These are phyloP conservation scores for Helicoverpa armigera DNA, from an alignment of 1,140 invertebrate species.

Conservation along the genomic window DNA sequence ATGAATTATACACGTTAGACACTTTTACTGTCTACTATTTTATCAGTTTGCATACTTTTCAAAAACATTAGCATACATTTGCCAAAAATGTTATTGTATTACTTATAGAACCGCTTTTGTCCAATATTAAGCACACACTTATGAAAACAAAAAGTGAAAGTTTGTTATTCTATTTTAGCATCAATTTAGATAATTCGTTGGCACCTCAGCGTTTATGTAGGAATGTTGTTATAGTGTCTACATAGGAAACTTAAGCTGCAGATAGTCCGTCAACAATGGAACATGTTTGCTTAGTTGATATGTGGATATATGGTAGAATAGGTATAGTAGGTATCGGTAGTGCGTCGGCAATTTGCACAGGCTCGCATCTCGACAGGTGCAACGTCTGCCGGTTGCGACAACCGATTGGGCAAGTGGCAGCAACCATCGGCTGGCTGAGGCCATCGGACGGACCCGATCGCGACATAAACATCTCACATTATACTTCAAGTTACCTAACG, in stretches of 20 bases:
- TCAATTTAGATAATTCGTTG: slow-evolving; percentile 46
- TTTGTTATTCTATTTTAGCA: slow-evolving; percentile 54
- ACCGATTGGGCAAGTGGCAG: slow-evolving; percentile 79
- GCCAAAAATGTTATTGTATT: slow-evolving; percentile 47
- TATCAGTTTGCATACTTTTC: slow-evolving; percentile 54
- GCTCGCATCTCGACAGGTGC: slow-evolving; percentile 78
- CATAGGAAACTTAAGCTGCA: not conserved
- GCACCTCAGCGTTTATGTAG: slow-evolving; percentile 13
- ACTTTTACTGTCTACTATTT: not conserved
- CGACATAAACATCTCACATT: slow-evolving; percentile 82
- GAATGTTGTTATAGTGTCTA: slow-evolving; percentile 19
- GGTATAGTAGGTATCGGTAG: slow-evolving; percentile 52
- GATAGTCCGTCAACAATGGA: not conserved
- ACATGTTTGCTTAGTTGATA: not conserved
- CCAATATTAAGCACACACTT: slow-evolving; percentile 43
- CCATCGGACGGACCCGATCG: slow-evolving; percentile 78
- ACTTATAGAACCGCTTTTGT: slow-evolving; percentile 63
- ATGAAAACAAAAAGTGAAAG: slow-evolving; percentile 64
- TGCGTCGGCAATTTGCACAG: slow-evolving; percentile 73
- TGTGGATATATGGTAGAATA: slow-evolving; percentile 51
- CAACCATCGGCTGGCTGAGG: slow-evolving; percentile 74
- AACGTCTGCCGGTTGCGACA: slow-evolving; percentile 82
- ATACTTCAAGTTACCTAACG: slow-evolving; percentile 77
- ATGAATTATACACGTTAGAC: not conserved
- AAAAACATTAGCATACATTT: slow-evolving; percentile 51